Percentiles rank a stretch among this genome's conserved stretches.
These are phyloP conservation scores for Taenaris catops DNA, from an alignment of 2,888 invertebrate genomes.

Conservation along the genomic window DNA sequence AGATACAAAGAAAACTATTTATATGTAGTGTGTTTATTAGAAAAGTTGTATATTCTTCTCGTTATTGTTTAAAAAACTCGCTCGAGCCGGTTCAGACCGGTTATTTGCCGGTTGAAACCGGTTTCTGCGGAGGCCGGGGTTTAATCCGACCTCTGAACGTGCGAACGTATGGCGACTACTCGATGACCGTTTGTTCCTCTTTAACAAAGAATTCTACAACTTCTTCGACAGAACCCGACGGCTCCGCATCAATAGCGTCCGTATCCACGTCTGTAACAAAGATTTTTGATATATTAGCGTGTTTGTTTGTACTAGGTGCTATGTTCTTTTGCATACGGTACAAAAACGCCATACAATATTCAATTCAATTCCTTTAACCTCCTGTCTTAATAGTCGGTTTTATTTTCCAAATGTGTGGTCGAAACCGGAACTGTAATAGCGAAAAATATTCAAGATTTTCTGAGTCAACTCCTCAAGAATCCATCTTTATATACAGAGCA, in stretches of 20 bases:
- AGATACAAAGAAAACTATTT: conserved; percentile 48
- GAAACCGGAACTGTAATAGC: too few relatives aligned
- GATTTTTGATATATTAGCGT: conserved; percentile 1
- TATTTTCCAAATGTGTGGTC: too few relatives aligned
- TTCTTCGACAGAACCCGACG: conserved; percentile 95
- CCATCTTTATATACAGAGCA: too few relatives aligned
- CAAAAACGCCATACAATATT: too few relatives aligned
- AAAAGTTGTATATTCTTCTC: too few relatives aligned
- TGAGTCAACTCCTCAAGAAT: too few relatives aligned
- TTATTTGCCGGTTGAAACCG: conserved; percentile 10
- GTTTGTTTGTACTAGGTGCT: too few relatives aligned
- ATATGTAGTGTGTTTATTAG: conserved; percentile 38
- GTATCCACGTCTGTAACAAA: conserved; percentile 90
- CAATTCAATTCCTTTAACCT: too few relatives aligned
- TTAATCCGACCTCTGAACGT: conserved; percentile 48
- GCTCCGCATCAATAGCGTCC: conserved; percentile 93
- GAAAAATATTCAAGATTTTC: too few relatives aligned
- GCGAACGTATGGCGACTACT: conserved; percentile 77
- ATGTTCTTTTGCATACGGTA: too few relatives aligned
- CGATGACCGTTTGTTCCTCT: conserved; percentile 92
- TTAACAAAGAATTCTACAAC: conserved; percentile 98
- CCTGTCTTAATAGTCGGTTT: too few relatives aligned
- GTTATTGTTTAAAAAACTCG: conserved; percentile 3
- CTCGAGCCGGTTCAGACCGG: conserved; percentile 9
- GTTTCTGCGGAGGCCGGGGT: conserved; percentile 38